phyloP scores from a whole-genome alignment of 1,140 invertebrate genomes.

The Conopomorpha cramerella region DNA sequence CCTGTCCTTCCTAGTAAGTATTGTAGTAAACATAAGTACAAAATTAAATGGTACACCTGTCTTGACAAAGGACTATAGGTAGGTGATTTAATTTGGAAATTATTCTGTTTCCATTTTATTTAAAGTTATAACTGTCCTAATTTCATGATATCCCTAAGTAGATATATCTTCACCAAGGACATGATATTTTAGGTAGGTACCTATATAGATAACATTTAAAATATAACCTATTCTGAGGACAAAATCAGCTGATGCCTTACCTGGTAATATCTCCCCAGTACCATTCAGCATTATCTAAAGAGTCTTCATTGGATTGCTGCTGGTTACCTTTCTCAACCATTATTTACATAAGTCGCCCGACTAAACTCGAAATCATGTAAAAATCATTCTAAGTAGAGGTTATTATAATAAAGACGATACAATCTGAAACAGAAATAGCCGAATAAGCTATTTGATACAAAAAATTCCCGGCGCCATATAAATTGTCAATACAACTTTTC shows the following conservation, averaged over 20 bases:
- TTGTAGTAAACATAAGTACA: not conserved
- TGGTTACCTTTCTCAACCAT: constrained; percentile 51
- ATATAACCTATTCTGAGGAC: constrained; percentile 1
- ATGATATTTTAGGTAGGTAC: not conserved
- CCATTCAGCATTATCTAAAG: constrained; percentile 54
- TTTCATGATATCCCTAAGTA: not conserved
- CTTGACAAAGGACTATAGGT: too few relatives aligned
- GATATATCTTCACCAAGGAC: not conserved
- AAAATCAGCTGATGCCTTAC: constrained; percentile 16
- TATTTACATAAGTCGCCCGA: too few relatives aligned
- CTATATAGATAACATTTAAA: not conserved
- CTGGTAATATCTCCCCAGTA: constrained; percentile 59
- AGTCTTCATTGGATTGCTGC: constrained; percentile 41
- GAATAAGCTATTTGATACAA: too few relatives aligned
- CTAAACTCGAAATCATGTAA: too few relatives aligned
- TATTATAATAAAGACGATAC: too few relatives aligned
- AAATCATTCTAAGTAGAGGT: too few relatives aligned
- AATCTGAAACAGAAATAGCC: too few relatives aligned
- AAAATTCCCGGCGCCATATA: too few relatives aligned
- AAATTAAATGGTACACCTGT: not conserved
- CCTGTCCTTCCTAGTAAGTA: not conserved
- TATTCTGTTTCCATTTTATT: not conserved
- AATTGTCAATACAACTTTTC: too few relatives aligned
- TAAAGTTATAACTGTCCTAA: not conserved
- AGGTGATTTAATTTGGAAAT: too few relatives aligned